These are phyloP conservation scores for Mimachlamys varia DNA, from an alignment of 2,888 invertebrate species.

Conservation along the genomic window DNA sequence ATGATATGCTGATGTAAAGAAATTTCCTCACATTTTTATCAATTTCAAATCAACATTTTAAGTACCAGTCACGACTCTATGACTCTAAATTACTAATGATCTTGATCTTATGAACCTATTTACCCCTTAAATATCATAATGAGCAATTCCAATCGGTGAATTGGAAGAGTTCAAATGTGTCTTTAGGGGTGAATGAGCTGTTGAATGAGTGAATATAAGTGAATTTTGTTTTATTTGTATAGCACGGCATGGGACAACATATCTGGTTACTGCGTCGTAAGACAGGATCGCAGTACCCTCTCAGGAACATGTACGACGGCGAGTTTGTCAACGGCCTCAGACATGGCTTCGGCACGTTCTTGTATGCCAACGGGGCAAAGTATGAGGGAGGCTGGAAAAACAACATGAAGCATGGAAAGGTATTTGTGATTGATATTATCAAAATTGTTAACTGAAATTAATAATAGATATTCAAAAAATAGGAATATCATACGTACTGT, in stretches of 20 bases:
- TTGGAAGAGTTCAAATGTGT: no score
- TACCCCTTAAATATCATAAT: no score
- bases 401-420: constrained; percentile 81
- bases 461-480: not conserved
- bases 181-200: no score
- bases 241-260: constrained; percentile 81
- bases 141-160: no score
- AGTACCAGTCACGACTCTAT: no score
- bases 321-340: constrained; percentile 79
- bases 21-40: no score
- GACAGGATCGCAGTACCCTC: constrained; percentile 79
- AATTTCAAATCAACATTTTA: no score
- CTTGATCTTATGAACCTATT: no score
- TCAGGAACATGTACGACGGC: constrained; percentile 80
- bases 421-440: constrained; percentile 53
- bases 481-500: no score
- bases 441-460: not conserved
- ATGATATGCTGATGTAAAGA: no score
- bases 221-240: constrained; percentile 41
- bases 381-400: constrained; percentile 81
- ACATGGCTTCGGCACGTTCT: constrained; percentile 80
- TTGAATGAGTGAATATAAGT: not conserved
- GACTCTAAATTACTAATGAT: no score
- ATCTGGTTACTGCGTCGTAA: constrained; percentile 79
- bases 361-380: constrained; percentile 81